Conservation (phyloP, 2,888 invertebrate genomes). For the Stratiomys singularior region DNA sequence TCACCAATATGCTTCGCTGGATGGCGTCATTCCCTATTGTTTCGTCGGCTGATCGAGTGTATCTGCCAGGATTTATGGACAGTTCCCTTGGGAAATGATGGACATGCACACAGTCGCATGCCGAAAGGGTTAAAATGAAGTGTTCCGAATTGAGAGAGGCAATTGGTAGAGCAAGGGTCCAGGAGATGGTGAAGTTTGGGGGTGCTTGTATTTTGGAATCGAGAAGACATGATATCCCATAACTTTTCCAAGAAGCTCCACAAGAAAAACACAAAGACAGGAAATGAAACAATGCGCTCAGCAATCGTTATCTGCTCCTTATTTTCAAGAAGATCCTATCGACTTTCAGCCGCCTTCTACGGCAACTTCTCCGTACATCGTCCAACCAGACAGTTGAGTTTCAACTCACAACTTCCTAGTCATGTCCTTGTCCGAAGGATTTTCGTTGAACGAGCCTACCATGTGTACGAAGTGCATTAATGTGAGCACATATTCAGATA, state of each 20-base stretch:
- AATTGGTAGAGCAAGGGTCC: no score
- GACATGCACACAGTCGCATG: not conserved
- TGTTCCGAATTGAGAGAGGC: not conserved
- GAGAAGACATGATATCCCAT: no score
- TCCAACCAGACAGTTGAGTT: not conserved
- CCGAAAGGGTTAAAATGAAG: not conserved
- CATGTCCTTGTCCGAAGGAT: not conserved
- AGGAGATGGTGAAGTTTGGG: no score
- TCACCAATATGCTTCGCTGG: not conserved
- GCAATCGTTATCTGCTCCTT: no score
- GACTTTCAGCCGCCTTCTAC: not conserved
- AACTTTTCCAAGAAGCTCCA: no score
- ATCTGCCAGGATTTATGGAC: slow-evolving; percentile 33
- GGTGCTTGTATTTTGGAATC: no score
- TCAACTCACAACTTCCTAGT: not conserved
- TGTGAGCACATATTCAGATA: not conserved
- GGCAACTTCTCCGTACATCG: not conserved
- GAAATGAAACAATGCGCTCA: no score
- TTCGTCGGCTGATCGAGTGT: slow-evolving; percentile 12
- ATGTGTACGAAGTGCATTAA: not conserved
- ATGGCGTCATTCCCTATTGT: slow-evolving; percentile 42
- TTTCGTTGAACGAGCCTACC: not conserved
- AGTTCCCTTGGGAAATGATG: slow-evolving; percentile 33
- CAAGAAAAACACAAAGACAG: no score
- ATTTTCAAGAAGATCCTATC: no score